Evolutionary conservation across 2,888 invertebrate genomes (phyloP).

Genomic region (Agonum fuliginosum): DNA sequence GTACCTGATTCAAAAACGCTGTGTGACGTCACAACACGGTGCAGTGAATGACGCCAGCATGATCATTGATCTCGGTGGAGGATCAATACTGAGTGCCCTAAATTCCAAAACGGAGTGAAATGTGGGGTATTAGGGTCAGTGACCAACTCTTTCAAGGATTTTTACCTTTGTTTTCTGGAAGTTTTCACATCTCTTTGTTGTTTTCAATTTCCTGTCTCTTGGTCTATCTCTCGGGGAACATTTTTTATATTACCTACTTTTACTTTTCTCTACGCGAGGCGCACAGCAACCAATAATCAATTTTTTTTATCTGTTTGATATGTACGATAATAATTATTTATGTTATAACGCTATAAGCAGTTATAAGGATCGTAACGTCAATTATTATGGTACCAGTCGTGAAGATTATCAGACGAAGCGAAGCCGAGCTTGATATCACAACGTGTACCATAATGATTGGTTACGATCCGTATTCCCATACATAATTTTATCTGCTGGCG

Average conservation of each 20-base stretch:
- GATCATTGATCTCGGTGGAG: conserved; percentile 50
- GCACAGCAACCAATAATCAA: no score
- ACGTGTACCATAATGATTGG: no score
- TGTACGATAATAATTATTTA: no score
- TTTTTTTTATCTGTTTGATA: no score
- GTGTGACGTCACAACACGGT: conserved; percentile 49
- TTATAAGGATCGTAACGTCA: no score
- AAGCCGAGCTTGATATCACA: no score
- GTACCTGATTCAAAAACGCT: conserved; percentile 53
- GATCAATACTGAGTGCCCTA: conserved; percentile 49
- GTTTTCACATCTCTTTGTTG: conserved; percentile 3
- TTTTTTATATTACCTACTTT: conserved; percentile 11
- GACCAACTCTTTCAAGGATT: conserved; percentile 32
- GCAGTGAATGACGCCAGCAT: conserved; percentile 52
- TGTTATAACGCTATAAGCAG: no score
- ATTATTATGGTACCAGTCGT: no score
- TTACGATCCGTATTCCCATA: no score
- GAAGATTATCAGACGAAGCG: no score
- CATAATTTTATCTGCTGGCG: no score
- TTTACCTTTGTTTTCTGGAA: conserved; percentile 27
- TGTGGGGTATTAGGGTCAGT: conserved; percentile 26
- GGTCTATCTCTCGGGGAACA: not conserved
- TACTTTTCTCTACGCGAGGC: no score
- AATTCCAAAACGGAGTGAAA: conserved; percentile 20
- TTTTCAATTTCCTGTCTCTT: not conserved